These are phyloP conservation scores for Seriola rivoliana DNA, from an alignment of 2,113 vertebrate genomes.

Conservation along the genomic window DNA sequence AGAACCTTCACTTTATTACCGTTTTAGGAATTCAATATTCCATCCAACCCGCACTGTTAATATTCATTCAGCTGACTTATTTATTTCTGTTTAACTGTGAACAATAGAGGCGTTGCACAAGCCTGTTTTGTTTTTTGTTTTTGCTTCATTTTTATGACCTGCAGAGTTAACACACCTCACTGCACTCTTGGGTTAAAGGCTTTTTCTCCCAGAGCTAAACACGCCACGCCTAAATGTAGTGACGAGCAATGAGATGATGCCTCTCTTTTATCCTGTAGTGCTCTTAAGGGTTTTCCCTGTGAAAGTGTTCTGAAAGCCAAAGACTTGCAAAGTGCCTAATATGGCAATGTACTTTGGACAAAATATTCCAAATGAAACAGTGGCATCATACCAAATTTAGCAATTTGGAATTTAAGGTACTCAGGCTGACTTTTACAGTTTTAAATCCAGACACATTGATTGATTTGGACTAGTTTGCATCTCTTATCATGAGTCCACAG, in stretches of 20 bases:
- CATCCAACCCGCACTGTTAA: slow-evolving; percentile 62
- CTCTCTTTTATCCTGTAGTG: slow-evolving; percentile 74
- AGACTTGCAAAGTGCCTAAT: slow-evolving; percentile 82
- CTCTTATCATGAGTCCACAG: not conserved
- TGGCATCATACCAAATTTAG: slow-evolving; percentile 15
- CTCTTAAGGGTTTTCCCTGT: slow-evolving; percentile 72
- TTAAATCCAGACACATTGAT: slow-evolving; percentile 1
- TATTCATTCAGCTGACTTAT: slow-evolving; percentile 59
- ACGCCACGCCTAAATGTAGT: slow-evolving; percentile 37
- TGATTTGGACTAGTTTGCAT: slow-evolving; percentile 2
- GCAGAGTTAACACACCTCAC: slow-evolving; percentile 39
- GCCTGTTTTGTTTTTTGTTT: slow-evolving; percentile 3
- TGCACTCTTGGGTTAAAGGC: slow-evolving; percentile 30
- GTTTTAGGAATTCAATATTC: slow-evolving; percentile 55
- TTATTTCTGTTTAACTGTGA: slow-evolving; percentile 74
- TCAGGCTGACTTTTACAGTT: slow-evolving; percentile 20
- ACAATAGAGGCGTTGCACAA: slow-evolving; percentile 57
- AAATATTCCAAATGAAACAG: slow-evolving; percentile 18
- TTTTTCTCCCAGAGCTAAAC: slow-evolving; percentile 40
- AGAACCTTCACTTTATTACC: slow-evolving; percentile 21
- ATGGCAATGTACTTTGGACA: slow-evolving; percentile 69
- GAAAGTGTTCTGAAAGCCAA: slow-evolving; percentile 77
- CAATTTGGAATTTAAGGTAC: not conserved
- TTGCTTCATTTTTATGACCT: slow-evolving; percentile 18
- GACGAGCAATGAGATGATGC: slow-evolving; percentile 57